Evolutionary conservation across 2,888 invertebrate species (phyloP), one percentile per base, ranked within the genome.

Genomic region (Theristus sp.): DNA sequence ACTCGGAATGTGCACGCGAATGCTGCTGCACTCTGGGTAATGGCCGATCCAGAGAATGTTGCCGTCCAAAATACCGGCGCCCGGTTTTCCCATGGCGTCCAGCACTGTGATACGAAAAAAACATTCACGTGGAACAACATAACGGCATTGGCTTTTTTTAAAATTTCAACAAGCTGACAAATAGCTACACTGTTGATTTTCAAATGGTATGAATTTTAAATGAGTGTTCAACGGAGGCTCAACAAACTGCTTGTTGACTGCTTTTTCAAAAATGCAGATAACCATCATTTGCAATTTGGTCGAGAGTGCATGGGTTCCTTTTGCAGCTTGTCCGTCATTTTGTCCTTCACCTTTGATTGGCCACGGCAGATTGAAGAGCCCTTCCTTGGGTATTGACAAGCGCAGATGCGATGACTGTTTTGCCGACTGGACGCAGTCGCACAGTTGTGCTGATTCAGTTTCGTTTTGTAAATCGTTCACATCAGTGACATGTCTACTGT

Each of bases 1-100:
- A 6, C 3, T 17, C 13, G 26, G 3, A 13, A 22, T 31, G 24
- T 31, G 47, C 1, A 47, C 57, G 27, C 29, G 13, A 26, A 65
- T 60, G 20, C 46, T 38, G n/a, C 65, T 29, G 58, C 67, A 67
- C 49, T 63, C 60, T 10, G 65, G 24, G 26, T 46, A 72, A 22
- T 71, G 71, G 26, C 74, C 74, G 10, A 72, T 67, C 68, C 72
- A 73, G 56, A 72, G 63, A 57, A 74, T 68, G 60, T 75, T 75
- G 1, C 74, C 74, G 38, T 73, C 68, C 47, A 71, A 63, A n/a
- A 74, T 65, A 2, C 74, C 74, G 3, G 73, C 66, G 0, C 74
- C 72, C 1, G 71, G 65, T 62, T 71, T 72, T 26, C 72, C 72
- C 63, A 69, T 66, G 13, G 72, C 66, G 62, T 72, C 72, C 60